Base-by-base conservation (phyloP, 2,113 vertebrate species). In the Chrysemys picta region DNA sequence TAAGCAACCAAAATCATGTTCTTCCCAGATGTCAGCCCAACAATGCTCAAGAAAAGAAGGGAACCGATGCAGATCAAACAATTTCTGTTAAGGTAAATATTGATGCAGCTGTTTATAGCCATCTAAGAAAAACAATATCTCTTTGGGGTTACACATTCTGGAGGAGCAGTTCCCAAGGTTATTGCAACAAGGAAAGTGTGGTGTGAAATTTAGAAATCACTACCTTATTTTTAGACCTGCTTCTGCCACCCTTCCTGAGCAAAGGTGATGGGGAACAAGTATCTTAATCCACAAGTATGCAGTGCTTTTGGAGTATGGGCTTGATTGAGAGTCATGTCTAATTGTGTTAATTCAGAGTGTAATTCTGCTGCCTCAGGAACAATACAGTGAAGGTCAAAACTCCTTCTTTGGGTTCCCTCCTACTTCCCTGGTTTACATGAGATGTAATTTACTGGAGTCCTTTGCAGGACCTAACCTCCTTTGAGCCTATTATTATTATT, bases 61-160 rank as follows among this genome's bases (percentile, higher is more conserved):
- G 0, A 90, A 87, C 5, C 53, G 45, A 84, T 78, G 45, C 6
- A 84, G 19, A 69, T 27, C 89, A 93, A 97, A 88, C 11, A 62
- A 6, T 90, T 84, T 82, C 69, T 90, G 45, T 89, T 92, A 85
- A 91, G 80, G 57, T 81, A 95, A 94, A 96, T 96, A 94, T 93
- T 94, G 89, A 85, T 85, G 62, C 85, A 93, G 82, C 89, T 97
- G 87, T 95, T 96, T 94, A 88, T 94, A 95, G 31, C 22, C 12
- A 38, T 57, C 10, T 81, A 78, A 82, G 65, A 50, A 22, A 91
- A 94, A 84, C 19, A 95, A 80, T 65, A 81, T 87, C 50, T 94
- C 10, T 0, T 0, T 5, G 49, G 87, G 69, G 72, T 87, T 22
- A 76, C 38, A 57, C 12, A 79, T 80, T 75, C 29, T 89, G 80